Conservation (phyloP, 2,888 invertebrate genomes). For the Esperia sulphurella region DNA sequence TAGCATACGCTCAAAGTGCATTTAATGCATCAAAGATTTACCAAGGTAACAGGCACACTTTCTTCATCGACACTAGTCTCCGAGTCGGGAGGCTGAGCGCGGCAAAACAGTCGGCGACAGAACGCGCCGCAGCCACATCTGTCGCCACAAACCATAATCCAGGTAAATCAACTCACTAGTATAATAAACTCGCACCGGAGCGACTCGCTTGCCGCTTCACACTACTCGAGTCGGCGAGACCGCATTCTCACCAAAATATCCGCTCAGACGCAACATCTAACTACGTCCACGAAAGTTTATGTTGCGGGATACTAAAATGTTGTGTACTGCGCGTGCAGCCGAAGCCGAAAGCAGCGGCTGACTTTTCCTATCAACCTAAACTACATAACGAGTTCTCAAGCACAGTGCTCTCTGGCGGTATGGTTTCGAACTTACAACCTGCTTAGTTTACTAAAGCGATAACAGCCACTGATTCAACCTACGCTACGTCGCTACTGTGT, state of each 20-base stretch:
- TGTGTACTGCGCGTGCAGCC: constrained; percentile 4
- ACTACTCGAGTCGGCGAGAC: constrained; percentile 27
- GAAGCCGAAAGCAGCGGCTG: constrained; percentile 1
- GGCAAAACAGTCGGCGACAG: constrained; percentile 61
- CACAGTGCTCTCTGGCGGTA: background rate
- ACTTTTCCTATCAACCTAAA: background rate
- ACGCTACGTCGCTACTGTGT: too few species aligned
- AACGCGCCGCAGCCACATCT: constrained; percentile 57
- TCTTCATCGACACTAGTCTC: constrained; percentile 16
- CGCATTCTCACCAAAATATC: constrained; percentile 54
- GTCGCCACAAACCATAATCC: constrained; percentile 45
- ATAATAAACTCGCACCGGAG: constrained; percentile 5
- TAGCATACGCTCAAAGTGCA: background rate
- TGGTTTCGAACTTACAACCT: background rate
- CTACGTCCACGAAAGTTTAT: constrained; percentile 15
- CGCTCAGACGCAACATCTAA: constrained; percentile 29
- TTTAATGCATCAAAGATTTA: constrained; percentile 23
- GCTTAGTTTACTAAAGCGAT: too few species aligned
- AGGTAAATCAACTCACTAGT: constrained; percentile 16
- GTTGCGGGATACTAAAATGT: constrained; percentile 2
- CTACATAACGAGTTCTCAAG: background rate
- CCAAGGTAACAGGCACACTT: constrained; percentile 46
- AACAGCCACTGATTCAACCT: too few species aligned
- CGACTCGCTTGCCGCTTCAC: constrained; percentile 2
- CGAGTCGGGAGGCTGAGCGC: constrained; percentile 32